Evolutionary conservation across 2,888 invertebrate genomes (phyloP).

Genomic region (Drosophila trichaetosa): DNA sequence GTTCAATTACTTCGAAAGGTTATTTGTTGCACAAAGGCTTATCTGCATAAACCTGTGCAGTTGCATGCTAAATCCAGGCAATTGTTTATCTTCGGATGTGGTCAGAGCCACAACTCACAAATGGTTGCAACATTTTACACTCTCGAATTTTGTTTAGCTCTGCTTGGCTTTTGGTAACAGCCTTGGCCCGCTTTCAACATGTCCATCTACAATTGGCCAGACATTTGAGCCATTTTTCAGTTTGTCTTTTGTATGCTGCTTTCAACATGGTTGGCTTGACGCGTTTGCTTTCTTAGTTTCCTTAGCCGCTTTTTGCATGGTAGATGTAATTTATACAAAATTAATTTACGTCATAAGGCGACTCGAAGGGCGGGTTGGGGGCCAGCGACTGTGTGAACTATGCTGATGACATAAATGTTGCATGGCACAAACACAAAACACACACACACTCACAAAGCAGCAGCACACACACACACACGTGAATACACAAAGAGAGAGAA

Average conservation of each 20-base stretch:
- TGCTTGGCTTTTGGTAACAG: constrained; percentile 15
- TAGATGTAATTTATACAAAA: constrained; percentile 74
- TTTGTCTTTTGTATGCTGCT: constrained; percentile 19
- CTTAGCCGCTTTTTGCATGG: constrained; percentile 50
- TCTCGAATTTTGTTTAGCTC: constrained; percentile 9
- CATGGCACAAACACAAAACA: constrained; percentile 46
- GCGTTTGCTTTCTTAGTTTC: constrained; percentile 41
- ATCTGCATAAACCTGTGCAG: constrained; percentile 12
- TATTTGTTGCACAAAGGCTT: constrained; percentile 16
- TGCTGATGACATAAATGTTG: constrained; percentile 76
- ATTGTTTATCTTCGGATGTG: constrained; percentile 32
- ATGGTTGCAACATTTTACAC: constrained; percentile 20
- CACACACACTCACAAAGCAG: constrained; percentile 15
- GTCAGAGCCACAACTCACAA: constrained; percentile 12
- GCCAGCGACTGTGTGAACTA: constrained; percentile 35
- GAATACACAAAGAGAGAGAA: not conserved
- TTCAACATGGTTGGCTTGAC: constrained; percentile 32
- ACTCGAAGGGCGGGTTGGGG: constrained; percentile 7
- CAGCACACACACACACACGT: constrained; percentile 9
- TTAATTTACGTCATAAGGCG: constrained; percentile 74
- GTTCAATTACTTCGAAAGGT: not conserved
- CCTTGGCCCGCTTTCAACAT: constrained; percentile 53
- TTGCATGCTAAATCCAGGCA: constrained; percentile 4
- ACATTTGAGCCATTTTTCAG: constrained; percentile 39
- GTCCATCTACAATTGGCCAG: constrained; percentile 53